A percentile compares a stretch with the other conserved stretches of the same genome.
Evolutionary conservation across 2,888 invertebrate species (phyloP).

Genomic region (Sinelater perroti): DNA sequence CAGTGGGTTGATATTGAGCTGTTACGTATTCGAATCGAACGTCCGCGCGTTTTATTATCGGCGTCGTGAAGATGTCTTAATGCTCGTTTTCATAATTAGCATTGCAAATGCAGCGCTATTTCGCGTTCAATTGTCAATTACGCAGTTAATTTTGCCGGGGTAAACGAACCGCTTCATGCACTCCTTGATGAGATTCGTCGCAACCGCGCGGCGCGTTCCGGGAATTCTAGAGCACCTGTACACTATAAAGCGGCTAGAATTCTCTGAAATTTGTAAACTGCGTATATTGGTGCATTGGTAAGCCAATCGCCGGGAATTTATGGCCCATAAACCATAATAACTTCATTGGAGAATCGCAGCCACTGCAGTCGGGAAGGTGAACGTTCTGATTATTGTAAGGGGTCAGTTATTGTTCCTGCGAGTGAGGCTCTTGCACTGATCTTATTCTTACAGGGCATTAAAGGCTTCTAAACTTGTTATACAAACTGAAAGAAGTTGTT

Average conservation of each 20-base stretch:
- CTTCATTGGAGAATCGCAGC: no score
- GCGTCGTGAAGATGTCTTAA: slow-evolving; percentile 38
- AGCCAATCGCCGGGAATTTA: no score
- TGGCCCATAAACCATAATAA: no score
- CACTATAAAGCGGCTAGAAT: slow-evolving; percentile 14
- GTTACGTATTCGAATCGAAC: slow-evolving; percentile 34
- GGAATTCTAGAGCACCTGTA: slow-evolving; percentile 21
- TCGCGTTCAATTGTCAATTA: slow-evolving; percentile 30
- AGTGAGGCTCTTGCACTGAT: no score
- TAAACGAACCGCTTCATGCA: slow-evolving; percentile 24
- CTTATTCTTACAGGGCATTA: no score
- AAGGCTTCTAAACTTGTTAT: no score
- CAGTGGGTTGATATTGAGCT: slow-evolving; percentile 28
- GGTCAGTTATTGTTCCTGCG: no score
- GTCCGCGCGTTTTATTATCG: slow-evolving; percentile 33
- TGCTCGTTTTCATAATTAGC: slow-evolving; percentile 38
- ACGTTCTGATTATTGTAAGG: no score
- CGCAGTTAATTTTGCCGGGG: slow-evolving; percentile 24
- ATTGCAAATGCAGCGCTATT: slow-evolving; percentile 36
- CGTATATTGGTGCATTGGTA: no score
- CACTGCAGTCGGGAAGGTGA: no score
- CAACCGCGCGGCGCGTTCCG: slow-evolving; percentile 1
- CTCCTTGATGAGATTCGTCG: slow-evolving; percentile 13
- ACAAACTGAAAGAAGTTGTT: no score
- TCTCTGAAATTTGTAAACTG: slow-evolving; percentile 10